Base-by-base conservation (phyloP, 2,113 vertebrate species). In the Malurus elegans region DNA sequence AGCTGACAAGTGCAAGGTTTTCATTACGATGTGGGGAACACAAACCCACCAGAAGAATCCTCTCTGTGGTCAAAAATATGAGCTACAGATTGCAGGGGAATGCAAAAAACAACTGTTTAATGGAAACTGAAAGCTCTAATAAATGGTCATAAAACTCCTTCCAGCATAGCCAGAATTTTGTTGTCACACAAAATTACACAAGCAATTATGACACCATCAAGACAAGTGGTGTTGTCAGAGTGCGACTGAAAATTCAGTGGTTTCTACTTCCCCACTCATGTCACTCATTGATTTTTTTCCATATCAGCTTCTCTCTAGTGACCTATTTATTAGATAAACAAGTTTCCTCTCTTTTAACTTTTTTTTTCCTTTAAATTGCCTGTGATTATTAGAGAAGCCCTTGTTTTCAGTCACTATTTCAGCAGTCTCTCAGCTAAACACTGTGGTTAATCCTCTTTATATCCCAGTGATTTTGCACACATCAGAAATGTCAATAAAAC, bases 401-500 rank as follows among this genome's bases (percentile, higher is more conserved):
- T 91, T 51, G 21, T 91, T 90, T 93, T 61, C 88, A 88, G 47
- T 15, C 51, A 45, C 23, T 31, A 12, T 79, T 85, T 69, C 20
- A 70, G 12, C 58, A 61, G 50, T 53, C 34, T 71, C 42, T 44
- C 56, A 57, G 8, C 31, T 82, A 67, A 87, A 64, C 56, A 62
- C 44, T 85, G 25, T 73, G 17, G 67, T 86, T 95, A 94, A 61
- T 70, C 86, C 56, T 28, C 64, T 79, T 84, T 80, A 61, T 61
- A 76, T 89, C 85, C 82, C 76, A 74, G 62, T 50, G 64, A 91
- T 93, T 95, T 93, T 81, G 67, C 44, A 69, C 36, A 45, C 1
- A 31, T 45, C 82, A 82, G 53, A 95, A 95, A 93, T 51, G n/a
- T 67, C 88, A 78, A 92, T 95, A 92, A 89, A 93, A 89, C 67